phyloP scores from a whole-genome alignment of 2,797 vertebrate genomes.

The Lagocephalus sceleratus region DNA sequence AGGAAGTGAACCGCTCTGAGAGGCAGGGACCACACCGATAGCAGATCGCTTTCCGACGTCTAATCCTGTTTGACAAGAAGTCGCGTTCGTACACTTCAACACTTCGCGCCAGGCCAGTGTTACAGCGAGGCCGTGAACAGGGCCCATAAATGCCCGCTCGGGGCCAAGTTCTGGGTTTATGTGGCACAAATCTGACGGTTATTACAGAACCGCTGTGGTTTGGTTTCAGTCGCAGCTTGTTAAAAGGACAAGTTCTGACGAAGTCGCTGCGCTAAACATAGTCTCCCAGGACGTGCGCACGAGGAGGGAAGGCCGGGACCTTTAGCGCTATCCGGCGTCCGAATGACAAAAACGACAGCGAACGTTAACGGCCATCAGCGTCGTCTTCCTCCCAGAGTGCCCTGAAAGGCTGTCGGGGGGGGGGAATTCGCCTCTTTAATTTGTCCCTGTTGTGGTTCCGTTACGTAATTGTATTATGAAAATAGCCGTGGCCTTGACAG shows the following conservation, averaged over 20 bases:
- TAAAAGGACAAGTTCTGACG: constrained; percentile 27
- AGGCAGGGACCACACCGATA: constrained; percentile 11
- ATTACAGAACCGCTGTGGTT: constrained; percentile 49
- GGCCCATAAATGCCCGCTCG: neutral
- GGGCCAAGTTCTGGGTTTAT: constrained; percentile 35
- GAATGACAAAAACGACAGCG: constrained; percentile 34
- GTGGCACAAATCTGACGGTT: constrained; percentile 40
- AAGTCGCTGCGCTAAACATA: neutral
- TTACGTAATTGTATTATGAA: constrained; percentile 41
- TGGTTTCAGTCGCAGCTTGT: constrained; percentile 42
- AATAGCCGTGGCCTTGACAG: constrained; percentile 21
- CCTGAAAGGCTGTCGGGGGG: constrained; percentile 1
- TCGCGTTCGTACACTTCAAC: constrained; percentile 2
- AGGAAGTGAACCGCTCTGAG: constrained; percentile 21
- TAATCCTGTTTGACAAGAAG: constrained; percentile 31
- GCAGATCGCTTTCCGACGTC: constrained; percentile 9
- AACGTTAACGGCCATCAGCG: constrained; percentile 23
- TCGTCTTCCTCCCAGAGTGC: constrained; percentile 18
- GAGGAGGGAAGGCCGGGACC: constrained; percentile 27
- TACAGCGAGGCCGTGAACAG: neutral
- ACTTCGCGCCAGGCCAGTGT: neutral
- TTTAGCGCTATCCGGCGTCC: constrained; percentile 25
- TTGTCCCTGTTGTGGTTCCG: constrained; percentile 21
- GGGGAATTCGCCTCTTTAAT: constrained; percentile 8
- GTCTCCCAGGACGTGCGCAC: constrained; percentile 20